These are phyloP conservation scores for Synanthedon andrenaeformis DNA, from an alignment of 2,888 invertebrate genomes.

Conservation along the genomic window DNA sequence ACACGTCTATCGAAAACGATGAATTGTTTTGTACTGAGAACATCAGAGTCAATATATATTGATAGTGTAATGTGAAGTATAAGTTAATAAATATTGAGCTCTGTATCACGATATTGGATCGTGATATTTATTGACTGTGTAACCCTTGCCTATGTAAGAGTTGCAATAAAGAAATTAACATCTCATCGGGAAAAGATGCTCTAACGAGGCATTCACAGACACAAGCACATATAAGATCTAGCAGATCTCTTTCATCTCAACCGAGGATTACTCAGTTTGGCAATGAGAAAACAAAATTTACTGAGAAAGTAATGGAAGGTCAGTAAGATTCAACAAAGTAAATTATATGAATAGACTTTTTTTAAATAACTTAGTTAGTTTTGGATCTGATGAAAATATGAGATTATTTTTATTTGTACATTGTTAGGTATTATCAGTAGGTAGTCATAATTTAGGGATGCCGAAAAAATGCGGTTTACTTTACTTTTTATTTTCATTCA, in stretches of 20 bases:
- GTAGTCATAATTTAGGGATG: neutral
- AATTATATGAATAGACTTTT: neutral
- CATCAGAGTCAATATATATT: no score
- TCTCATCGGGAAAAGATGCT: neutral
- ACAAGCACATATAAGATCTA: neutral
- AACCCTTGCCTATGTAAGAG: no score
- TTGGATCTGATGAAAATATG: neutral
- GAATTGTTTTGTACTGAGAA: no score
- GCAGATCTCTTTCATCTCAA: neutral
- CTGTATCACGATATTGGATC: no score
- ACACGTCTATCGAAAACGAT: no score
- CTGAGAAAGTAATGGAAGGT: neutral
- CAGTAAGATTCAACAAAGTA: neutral
- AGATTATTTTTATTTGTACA: neutral
- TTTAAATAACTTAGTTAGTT: neutral
- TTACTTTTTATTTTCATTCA: no score
- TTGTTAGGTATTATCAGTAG: neutral
- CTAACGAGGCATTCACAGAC: neutral
- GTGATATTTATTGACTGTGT: no score
- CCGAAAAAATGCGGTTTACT: no score
- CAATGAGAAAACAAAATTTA: neutral
- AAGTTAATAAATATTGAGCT: no score
- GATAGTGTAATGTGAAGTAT: no score
- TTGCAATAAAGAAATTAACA: constrained; percentile 1
- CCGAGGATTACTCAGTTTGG: neutral